Percentiles rank a stretch among this genome's conserved stretches.
Evolutionary conservation across 1,140 invertebrate species (phyloP).

Genomic region (Nebria ingens): DNA sequence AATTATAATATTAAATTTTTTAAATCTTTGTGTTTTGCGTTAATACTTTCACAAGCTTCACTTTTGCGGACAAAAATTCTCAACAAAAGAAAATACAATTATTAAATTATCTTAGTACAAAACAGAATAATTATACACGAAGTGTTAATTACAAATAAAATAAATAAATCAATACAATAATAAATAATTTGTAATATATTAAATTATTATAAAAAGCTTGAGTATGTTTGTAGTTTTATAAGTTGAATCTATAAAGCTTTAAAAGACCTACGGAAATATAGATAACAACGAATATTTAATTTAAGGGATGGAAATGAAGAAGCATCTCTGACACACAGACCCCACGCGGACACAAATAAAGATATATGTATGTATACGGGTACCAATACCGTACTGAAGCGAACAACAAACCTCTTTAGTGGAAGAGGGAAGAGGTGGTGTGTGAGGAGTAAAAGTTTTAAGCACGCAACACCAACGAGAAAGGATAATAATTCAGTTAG

Average conservation of each 20-base stretch:
- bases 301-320: not conserved
- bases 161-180: not conserved
- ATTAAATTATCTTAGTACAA: too few relatives aligned
- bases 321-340: not conserved
- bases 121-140: not conserved
- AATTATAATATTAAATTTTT: not conserved
- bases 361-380: not conserved
- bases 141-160: not conserved
- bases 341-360: not conserved
- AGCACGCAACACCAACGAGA: conserved; percentile 1
- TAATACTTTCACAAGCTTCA: not conserved
- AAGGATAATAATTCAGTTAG: conserved; percentile 4
- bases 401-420: not conserved
- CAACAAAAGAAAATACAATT: too few relatives aligned
- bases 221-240: too few relatives aligned
- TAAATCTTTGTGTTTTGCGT: not conserved
- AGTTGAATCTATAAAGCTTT: too few relatives aligned
- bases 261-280: not conserved
- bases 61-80: too few relatives aligned
- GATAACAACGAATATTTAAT: not conserved
- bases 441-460: conserved; percentile 4
- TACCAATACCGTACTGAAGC: too few relatives aligned
- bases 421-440: not conserved
- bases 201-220: not conserved
- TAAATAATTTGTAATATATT: not conserved